A percentile compares a stretch with the other conserved stretches of the same genome.
phyloP scores from a whole-genome alignment of 2,797 vertebrate genomes.

The Acrossocheilus fasciatus region DNA sequence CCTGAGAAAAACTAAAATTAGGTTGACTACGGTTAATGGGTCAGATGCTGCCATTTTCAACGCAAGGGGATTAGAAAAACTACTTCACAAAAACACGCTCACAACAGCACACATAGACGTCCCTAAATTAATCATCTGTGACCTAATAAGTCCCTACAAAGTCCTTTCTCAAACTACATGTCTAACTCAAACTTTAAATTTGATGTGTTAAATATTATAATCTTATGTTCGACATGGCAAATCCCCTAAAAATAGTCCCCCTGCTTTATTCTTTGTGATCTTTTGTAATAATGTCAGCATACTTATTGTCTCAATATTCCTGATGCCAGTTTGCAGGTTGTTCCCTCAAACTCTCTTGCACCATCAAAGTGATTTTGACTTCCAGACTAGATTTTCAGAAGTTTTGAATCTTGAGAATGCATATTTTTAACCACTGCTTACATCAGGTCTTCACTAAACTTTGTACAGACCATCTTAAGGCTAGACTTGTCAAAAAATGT shows the following conservation, averaged over 20 bases:
- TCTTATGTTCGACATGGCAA: background rate
- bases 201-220: constrained; percentile 11
- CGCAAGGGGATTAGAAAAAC: constrained; percentile 26
- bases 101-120: constrained; percentile 1
- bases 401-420: background rate
- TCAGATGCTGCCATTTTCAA: constrained; percentile 47
- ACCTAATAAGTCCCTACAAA: constrained; percentile 23
- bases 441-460: background rate
- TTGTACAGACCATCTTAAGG: background rate
- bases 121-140: constrained; percentile 34
- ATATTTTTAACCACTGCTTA: background rate
- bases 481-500: background rate
- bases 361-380: background rate
- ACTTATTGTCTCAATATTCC: background rate
- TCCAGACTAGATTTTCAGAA: background rate
- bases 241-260: background rate
- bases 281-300: background rate
- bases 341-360: background rate
- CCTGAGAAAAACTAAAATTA: constrained; percentile 67
- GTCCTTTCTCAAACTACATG: constrained; percentile 5
- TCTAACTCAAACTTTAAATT: background rate
- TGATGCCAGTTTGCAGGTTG: background rate
- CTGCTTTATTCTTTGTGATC: constrained; percentile 12
- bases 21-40: constrained; percentile 64
- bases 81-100: background rate